Evolutionary conservation across 2,113 vertebrate genomes (phyloP), one percentile per base, ranked within the genome.

Genomic region (Ibidorhyncha struthersii): DNA sequence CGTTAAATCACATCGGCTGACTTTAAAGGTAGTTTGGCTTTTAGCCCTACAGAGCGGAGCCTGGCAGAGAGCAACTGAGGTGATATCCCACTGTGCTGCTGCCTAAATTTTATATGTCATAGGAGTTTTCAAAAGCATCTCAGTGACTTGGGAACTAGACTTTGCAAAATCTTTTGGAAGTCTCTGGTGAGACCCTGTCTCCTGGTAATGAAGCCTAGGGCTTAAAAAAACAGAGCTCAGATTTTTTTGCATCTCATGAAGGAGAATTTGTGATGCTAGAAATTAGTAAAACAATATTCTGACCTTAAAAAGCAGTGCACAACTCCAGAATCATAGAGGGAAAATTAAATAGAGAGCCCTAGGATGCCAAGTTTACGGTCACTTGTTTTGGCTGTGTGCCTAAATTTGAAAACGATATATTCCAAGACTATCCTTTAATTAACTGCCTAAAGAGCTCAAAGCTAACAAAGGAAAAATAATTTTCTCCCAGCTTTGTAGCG

Each of bases 371-470:
- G 12, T 50, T 50, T 49, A 41, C 0, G 1, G 45, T 66, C 90
- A 73, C 74, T 88, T 41, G 32, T 82, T 76, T 71, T 77, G 88
- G 82, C 79, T 18, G 1, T 5, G 21, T 67, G 73, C 91, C 87
- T 58, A 30, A 36, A 69, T 70, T 43, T 73, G 82, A 27, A 45
- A 58, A n/a, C 52, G 38, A 73, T 66, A 65, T 3, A 34, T 92
- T 89, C 71, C 67, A 55, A 50, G 50, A 81, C 53, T 47, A 47
- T 32, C 49, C 69, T 93, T 88, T 90, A 86, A 96, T 92, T 85
- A 95, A 91, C 86, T 93, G 61, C 83, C 69, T 69, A 30, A 86
- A 83, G 58, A 95, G 79, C 92, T 93, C 76, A 25, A 25, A 86
- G 71, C 72, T 89, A 82, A n/a, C 82, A 82, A 59, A 92, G 67